Evolutionary conservation across 2,797 vertebrate genomes (phyloP).

Genomic region (Schizopygopsis malacanthus): DNA sequence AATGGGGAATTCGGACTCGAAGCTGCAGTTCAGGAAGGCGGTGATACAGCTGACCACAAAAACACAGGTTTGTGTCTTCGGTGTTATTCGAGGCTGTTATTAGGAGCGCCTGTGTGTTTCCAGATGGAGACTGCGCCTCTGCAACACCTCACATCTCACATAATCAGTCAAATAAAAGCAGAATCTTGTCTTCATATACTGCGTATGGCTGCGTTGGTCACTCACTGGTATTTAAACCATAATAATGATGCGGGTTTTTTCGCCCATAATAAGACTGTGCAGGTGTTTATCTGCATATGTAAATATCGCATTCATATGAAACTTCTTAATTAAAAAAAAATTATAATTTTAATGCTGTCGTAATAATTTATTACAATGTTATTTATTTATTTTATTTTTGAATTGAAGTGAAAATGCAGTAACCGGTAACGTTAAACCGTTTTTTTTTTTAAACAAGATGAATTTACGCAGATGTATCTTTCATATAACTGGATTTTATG

Average conservation of each 20-base stretch:
- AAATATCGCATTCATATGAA: too few species aligned
- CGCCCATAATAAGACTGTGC: not conserved
- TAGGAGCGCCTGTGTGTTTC: not conserved
- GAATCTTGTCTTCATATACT: too few species aligned
- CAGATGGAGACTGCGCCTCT: conserved; percentile 30
- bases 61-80: conserved; percentile 85
- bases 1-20: conserved; percentile 95
- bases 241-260: not conserved
- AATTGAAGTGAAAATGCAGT: not conserved
- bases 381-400: not conserved
- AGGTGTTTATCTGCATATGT: not conserved
- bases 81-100: not conserved
- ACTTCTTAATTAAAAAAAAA: too few species aligned
- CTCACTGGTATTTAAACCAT: not conserved
- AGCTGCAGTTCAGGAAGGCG: conserved; percentile 96
- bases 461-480: not conserved
- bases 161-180: conserved; percentile 26
- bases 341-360: not conserved
- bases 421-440: not conserved
- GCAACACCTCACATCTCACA: conserved; percentile 62
- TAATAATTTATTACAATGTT: not conserved
- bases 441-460: not conserved
- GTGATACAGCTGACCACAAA: conserved; percentile 98
- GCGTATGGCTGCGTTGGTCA: too few species aligned
- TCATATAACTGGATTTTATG: not conserved